These are phyloP conservation scores for Drosophila bocqueti DNA, from an alignment of 1,140 invertebrate genomes.

Conservation along the genomic window DNA sequence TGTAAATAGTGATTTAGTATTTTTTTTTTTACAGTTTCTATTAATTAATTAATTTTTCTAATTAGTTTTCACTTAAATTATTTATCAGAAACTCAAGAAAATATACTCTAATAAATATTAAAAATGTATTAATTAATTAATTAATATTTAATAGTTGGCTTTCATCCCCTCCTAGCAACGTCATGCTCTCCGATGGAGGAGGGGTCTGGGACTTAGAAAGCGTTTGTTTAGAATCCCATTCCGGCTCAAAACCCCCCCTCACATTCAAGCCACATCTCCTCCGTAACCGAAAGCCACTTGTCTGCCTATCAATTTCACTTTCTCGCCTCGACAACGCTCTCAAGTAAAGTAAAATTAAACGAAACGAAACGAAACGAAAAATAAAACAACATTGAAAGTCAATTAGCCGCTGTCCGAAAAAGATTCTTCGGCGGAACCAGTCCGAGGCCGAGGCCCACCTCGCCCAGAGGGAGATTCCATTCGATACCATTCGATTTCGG, in stretches of 20 bases:
- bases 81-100: neutral
- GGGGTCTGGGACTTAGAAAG: conserved; percentile 56
- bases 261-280: neutral
- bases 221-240: conserved; percentile 57
- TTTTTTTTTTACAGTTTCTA: neutral
- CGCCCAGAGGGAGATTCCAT: neutral
- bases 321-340: conserved; percentile 52
- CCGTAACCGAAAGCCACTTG: conserved; percentile 54
- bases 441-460: neutral
- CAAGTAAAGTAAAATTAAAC: conserved; percentile 29
- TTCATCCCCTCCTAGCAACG: conserved; percentile 24
- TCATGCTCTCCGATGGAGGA: conserved; percentile 23
- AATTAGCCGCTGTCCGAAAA: conserved; percentile 70
- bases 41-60: neutral
- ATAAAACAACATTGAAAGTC: conserved; percentile 76
- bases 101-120: conserved; percentile 31
- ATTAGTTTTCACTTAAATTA: neutral
- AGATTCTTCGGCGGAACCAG: conserved; percentile 61
- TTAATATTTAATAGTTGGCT: neutral
- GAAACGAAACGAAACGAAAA: conserved; percentile 26
- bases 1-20: neutral
- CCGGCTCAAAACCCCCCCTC: neutral
- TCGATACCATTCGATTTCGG: conserved; percentile 21
- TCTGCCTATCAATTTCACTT: conserved; percentile 76
- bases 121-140: neutral